A percentile compares a stretch with the other conserved stretches of the same genome.
Conservation (phyloP, 1,140 invertebrate species). For the Caligus rogercresseyi region DNA sequence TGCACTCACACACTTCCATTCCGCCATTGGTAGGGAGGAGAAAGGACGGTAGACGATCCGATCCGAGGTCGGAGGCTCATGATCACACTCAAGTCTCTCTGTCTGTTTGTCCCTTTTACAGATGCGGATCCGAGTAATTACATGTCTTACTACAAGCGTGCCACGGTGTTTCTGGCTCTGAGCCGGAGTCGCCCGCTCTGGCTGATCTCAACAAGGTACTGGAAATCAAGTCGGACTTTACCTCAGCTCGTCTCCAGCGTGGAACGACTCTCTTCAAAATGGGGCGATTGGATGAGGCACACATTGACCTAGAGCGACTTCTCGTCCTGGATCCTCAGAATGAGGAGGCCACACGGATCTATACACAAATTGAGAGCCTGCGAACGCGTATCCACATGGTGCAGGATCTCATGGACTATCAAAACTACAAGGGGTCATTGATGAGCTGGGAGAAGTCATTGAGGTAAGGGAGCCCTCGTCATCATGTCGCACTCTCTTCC, state of each 20-base stretch:
- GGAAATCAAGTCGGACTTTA: slow-evolving; percentile 85
- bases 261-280: slow-evolving; percentile 74
- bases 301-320: slow-evolving; percentile 60
- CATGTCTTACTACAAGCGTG: slow-evolving; percentile 79
- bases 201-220: slow-evolving; percentile 80
- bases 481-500: too few species aligned
- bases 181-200: slow-evolving; percentile 89
- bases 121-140: slow-evolving; percentile 92
- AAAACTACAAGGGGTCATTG: slow-evolving; percentile 50
- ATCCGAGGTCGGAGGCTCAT: background rate
- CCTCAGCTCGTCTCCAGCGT: slow-evolving; percentile 61
- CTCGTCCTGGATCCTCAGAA: slow-evolving; percentile 63
- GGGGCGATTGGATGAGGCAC: slow-evolving; percentile 60
- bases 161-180: slow-evolving; percentile 86
- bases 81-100: background rate
- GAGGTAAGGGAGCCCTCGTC: too few species aligned
- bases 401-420: slow-evolving; percentile 42
- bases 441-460: slow-evolving; percentile 49
- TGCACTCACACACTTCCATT: slow-evolving; percentile 91
- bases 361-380: slow-evolving; percentile 43
- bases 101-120: slow-evolving; percentile 32
- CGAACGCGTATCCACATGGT: slow-evolving; percentile 46
- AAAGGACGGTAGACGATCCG: background rate
- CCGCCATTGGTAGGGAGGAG: slow-evolving; percentile 66
- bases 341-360: slow-evolving; percentile 46